Evolutionary conservation across 2,113 vertebrate genomes (phyloP), one percentile per base, ranked within the genome.

Genomic region (Ranitomeya imitator): DNA sequence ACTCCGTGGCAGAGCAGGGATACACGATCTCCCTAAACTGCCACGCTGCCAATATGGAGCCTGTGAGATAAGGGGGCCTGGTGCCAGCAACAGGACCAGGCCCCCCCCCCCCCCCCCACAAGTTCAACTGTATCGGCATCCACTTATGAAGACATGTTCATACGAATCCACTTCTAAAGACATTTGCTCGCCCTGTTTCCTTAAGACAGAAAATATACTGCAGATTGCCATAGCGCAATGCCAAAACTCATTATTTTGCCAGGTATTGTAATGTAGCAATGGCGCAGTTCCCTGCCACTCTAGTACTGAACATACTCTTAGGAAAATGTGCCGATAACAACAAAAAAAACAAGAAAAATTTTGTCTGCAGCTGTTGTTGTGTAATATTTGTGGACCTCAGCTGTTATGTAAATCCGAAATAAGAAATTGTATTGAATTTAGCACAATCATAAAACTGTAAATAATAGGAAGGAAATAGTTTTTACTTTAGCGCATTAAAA

Each of bases 321-420:
- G 37, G 71, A 51, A 74, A 74, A 74, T 51, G 37, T 45, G 71
- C 71, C 13, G 45, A 7, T 1, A 15, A 37, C 71, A 51, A 9
- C 45, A 51, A 51, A 45, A 74, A 45, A 45, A 74, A 19, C 4
- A n/a, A 7, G 7, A 65, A 5, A 21, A 65, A 37, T 37, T 57
- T 15, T 73, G 71, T 31, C 7, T 74, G 86, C 79, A 88, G 86
- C 79, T 83, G 86, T 59, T 83, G 57, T 83, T 65, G 71, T 19
- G 4, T 81, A 63, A 61, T 82, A 82, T 87, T 88, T 88, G 86
- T 83, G 71, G 67, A 65, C 86, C 57, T 88, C 86, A 88, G 86
- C 86, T 88, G 69, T 83, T 88, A 61, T 83, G 86, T 65, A 88
- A 83, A 83, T 77, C 63, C 26, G 6, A 76, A 88, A 82, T 51